Conservation (phyloP, 2,888 invertebrate species). For the Drosophila sordidula region DNA sequence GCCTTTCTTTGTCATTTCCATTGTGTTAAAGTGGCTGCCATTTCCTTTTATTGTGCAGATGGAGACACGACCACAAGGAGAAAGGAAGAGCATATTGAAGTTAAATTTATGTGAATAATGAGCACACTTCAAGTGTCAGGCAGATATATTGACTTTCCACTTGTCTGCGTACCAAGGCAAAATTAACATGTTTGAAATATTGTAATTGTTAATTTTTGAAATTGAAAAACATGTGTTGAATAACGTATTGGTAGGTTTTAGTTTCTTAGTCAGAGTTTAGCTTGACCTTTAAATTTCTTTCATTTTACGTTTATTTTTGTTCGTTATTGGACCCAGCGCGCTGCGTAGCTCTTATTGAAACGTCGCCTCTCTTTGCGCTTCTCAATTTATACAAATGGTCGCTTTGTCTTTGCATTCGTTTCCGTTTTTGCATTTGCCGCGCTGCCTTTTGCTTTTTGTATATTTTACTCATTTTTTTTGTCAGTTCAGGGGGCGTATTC, state of each 20-base stretch:
- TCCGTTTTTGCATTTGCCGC: constrained; percentile 40
- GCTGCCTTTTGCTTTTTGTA: constrained; percentile 58
- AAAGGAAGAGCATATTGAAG: constrained; percentile 41
- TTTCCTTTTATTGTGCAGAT: constrained; percentile 37
- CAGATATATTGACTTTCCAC: not conserved
- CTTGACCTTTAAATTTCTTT: not conserved
- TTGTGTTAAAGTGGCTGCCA: constrained; percentile 64
- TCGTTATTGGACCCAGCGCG: not conserved
- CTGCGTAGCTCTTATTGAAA: constrained; percentile 26
- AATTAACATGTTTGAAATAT: not conserved
- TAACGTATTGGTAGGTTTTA: not conserved
- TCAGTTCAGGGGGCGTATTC: constrained; percentile 6
- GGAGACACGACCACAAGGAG: not conserved
- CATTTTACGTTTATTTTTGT: not conserved
- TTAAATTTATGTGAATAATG: constrained; percentile 43
- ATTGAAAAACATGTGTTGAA: constrained; percentile 4
- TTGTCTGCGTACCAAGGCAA: not conserved
- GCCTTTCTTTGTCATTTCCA: constrained; percentile 51
- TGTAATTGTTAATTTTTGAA: not conserved
- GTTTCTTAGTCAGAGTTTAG: not conserved
- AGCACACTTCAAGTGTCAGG: constrained; percentile 16
- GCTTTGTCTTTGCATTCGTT: constrained; percentile 42
- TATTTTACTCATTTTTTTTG: constrained; percentile 47
- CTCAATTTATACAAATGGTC: constrained; percentile 49
- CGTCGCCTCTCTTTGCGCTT: constrained; percentile 30